Conservation (phyloP, 2,888 invertebrate genomes). For the Caenorhabditis panamensis region DNA sequence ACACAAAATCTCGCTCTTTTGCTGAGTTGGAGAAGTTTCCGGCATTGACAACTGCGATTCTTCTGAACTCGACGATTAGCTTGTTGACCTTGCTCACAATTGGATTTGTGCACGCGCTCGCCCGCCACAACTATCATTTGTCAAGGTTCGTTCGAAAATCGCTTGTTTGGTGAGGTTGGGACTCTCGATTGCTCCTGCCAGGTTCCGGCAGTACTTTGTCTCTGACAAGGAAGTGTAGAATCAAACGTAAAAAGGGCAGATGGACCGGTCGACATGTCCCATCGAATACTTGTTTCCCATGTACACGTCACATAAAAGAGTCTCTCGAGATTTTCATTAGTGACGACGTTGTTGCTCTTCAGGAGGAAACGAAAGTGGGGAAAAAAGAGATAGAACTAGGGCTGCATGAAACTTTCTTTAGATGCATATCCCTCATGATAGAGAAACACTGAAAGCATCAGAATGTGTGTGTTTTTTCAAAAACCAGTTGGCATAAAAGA, state of each 20-base stretch:
- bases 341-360: conserved; percentile 25
- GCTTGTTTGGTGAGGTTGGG: background rate
- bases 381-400: background rate
- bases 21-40: conserved; percentile 61
- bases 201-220: conserved; percentile 9
- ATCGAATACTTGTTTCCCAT: conserved; percentile 48
- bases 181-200: background rate
- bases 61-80: conserved; percentile 70
- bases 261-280: conserved; percentile 44
- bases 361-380: conserved; percentile 4
- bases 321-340: conserved; percentile 67
- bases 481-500: background rate
- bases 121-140: conserved; percentile 69
- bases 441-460: background rate
- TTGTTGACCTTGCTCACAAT: conserved; percentile 69
- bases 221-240: background rate
- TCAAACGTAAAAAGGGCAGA: conserved; percentile 28
- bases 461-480: no score
- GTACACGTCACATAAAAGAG: conserved; percentile 52
- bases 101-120: conserved; percentile 69
- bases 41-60: conserved; percentile 63
- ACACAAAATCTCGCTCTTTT: conserved; percentile 52
- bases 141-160: conserved; percentile 57
- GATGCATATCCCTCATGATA: background rate
- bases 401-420: conserved; percentile 15